Conservation (phyloP, 2,797 vertebrate genomes). For the Manis crassicaudata region DNA sequence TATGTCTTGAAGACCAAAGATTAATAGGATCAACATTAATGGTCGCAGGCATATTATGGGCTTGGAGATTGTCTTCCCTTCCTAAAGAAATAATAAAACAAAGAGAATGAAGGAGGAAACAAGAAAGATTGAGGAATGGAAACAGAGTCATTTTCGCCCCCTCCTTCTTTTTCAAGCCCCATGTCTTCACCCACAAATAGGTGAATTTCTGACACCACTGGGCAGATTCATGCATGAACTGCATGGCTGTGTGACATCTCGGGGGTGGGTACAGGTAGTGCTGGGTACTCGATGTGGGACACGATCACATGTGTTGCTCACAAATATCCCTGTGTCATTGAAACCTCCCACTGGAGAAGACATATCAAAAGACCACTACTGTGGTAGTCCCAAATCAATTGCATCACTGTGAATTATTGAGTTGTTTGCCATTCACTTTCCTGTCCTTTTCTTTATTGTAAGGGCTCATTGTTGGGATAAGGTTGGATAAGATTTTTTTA, state of each 20-base stretch:
- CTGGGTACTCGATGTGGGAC: not conserved
- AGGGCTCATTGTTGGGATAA: constrained; percentile 63
- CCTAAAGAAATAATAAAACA: constrained; percentile 33
- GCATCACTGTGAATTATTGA: constrained; percentile 93
- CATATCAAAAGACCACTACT: constrained; percentile 80
- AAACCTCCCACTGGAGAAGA: constrained; percentile 82
- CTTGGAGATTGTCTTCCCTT: not conserved
- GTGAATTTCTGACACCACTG: not conserved
- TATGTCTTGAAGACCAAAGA: not conserved
- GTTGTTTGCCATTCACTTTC: constrained; percentile 91
- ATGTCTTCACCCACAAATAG: not conserved
- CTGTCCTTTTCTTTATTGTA: constrained; percentile 63
- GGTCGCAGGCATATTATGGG: not conserved
- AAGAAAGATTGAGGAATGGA: not conserved
- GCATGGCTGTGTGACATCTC: not conserved
- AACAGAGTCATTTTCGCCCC: not conserved
- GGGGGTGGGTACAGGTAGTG: fast-evolving
- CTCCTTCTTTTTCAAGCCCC: not conserved
- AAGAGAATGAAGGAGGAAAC: not conserved
- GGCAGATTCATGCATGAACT: not conserved
- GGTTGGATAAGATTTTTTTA: constrained; percentile 32
- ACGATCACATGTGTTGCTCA: fast-evolving
- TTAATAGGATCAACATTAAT: not conserved
- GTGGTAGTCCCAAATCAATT: constrained; percentile 84
- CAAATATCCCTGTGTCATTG: constrained; percentile 67